phyloP scores from a whole-genome alignment of 2,888 invertebrate species.

The Calephelis perditalis region DNA sequence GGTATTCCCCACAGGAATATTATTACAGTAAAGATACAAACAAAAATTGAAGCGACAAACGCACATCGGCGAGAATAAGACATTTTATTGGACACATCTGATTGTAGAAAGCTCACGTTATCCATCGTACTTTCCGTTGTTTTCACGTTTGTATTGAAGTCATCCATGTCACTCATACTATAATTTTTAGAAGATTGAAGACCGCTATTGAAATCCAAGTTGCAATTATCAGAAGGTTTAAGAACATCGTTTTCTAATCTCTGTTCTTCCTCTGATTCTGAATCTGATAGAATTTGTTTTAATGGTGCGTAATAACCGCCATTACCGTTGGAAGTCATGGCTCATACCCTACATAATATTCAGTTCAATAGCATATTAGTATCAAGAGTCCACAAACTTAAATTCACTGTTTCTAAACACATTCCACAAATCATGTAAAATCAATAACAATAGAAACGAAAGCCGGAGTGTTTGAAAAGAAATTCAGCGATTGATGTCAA shows the following conservation, averaged over 20 bases:
- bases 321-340: slow-evolving; percentile 68
- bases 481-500: background rate
- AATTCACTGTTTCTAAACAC: background rate
- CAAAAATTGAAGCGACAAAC: slow-evolving; percentile 83
- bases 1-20: slow-evolving; percentile 87
- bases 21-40: slow-evolving; percentile 84
- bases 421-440: background rate
- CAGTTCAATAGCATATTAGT: slow-evolving; percentile 23
- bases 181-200: slow-evolving; percentile 64
- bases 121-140: slow-evolving; percentile 71
- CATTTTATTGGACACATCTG: slow-evolving; percentile 78
- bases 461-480: background rate
- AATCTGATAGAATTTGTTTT: slow-evolving; percentile 87
- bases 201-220: slow-evolving; percentile 66
- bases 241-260: slow-evolving; percentile 56
- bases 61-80: slow-evolving; percentile 82
- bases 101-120: slow-evolving; percentile 68
- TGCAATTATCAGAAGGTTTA: slow-evolving; percentile 56
- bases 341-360: slow-evolving; percentile 28
- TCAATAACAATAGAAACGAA: slow-evolving; percentile 6
- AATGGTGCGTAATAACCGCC: slow-evolving; percentile 83
- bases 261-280: slow-evolving; percentile 86
- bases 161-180: slow-evolving; percentile 68
- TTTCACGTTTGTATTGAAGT: slow-evolving; percentile 64
- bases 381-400: background rate